Evolutionary conservation across 2,888 invertebrate genomes (phyloP).

Genomic region (Troilus luridus): DNA sequence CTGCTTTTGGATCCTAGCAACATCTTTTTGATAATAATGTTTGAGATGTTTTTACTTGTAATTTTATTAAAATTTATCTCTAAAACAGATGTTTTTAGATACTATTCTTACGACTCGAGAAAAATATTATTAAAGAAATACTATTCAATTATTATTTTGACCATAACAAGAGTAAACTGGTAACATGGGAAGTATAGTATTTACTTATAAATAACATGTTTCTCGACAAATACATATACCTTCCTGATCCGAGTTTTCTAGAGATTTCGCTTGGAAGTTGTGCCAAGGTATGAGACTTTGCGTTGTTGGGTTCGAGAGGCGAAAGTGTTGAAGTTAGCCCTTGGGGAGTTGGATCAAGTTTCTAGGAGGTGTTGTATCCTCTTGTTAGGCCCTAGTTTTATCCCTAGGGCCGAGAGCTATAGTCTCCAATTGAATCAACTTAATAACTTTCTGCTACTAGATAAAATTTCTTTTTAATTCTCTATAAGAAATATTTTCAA

Average conservation of each 20-base stretch:
- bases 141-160: too few relatives aligned
- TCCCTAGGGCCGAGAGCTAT: background rate
- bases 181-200: background rate
- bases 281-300: background rate
- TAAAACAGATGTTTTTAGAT: too few relatives aligned
- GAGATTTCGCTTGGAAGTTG: background rate
- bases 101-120: too few relatives aligned
- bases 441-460: background rate
- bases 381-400: background rate
- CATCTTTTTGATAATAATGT: too few relatives aligned
- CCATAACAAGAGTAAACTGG: too few relatives aligned
- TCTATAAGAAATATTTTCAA: too few relatives aligned
- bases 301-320: background rate
- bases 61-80: too few relatives aligned
- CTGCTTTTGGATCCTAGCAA: too few relatives aligned
- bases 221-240: background rate
- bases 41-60: too few relatives aligned
- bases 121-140: too few relatives aligned
- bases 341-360: background rate
- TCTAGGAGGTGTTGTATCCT: background rate
- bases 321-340: slow-evolving; percentile 19
- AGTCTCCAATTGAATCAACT: background rate
- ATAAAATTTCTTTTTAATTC: too few relatives aligned
- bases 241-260: background rate
- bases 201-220: background rate